These are phyloP conservation scores for Schizothorax lantsangensis DNA, from an alignment of 2,797 vertebrate species.

Conservation along the genomic window DNA sequence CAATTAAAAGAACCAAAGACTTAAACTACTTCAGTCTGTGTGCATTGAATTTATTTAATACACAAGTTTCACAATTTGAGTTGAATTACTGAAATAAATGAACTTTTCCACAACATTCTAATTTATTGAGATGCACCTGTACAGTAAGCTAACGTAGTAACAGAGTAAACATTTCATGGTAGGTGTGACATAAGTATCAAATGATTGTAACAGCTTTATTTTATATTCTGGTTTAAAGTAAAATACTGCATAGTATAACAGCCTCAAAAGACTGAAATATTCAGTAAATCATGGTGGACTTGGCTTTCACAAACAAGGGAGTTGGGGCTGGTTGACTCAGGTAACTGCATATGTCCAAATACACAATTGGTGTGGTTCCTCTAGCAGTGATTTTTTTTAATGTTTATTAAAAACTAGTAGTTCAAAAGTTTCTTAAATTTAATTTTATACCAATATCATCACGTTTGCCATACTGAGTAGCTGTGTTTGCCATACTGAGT, in stretches of 20 bases:
- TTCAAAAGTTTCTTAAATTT: not conserved
- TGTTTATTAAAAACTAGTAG: not conserved
- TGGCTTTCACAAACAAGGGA: not conserved
- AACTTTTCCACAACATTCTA: too few relatives aligned
- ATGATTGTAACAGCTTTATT: not conserved
- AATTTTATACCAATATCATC: not conserved
- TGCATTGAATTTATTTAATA: too few relatives aligned
- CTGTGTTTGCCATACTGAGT: not conserved
- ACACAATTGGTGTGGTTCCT: not conserved
- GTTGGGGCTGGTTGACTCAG: not conserved
- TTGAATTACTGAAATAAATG: too few relatives aligned
- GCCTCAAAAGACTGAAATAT: not conserved
- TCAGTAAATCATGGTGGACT: not conserved
- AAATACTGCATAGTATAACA: not conserved
- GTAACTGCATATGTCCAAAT: not conserved
- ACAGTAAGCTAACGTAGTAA: not conserved
- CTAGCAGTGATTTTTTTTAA: not conserved
- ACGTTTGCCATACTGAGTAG: not conserved
- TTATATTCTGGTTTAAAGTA: not conserved
- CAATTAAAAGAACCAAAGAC: too few relatives aligned
- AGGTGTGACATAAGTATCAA: not conserved
- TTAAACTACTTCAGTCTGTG: too few relatives aligned
- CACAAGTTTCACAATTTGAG: too few relatives aligned
- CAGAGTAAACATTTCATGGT: not conserved
- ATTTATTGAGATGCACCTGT: too few relatives aligned